These are phyloP conservation scores for Dendropsophus ebraccatus DNA, from an alignment of 2,113 vertebrate species.

Conservation along the genomic window DNA sequence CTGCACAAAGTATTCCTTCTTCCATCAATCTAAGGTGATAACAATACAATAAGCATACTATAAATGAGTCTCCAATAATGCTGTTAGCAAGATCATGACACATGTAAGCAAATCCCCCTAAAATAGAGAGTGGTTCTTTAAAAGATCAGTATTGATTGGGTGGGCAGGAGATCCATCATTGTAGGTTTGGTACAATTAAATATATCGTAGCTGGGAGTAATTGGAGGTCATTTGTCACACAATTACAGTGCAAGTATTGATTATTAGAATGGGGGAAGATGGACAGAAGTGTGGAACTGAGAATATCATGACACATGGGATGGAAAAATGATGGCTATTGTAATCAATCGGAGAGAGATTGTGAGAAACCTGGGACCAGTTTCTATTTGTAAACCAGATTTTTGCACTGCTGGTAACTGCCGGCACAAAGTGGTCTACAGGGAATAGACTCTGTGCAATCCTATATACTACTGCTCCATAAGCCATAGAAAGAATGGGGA, in stretches of 20 bases:
- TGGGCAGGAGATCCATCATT: slow-evolving; percentile 6
- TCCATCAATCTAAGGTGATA: not conserved
- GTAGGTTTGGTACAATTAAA: not conserved
- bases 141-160: slow-evolving; percentile 12
- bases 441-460: not conserved
- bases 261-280: not conserved
- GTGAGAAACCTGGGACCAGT: not conserved
- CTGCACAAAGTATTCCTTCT: too few relatives aligned
- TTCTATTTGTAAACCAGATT: not conserved
- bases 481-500: not conserved
- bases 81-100: slow-evolving; percentile 1
- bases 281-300: slow-evolving; percentile 12
- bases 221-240: not conserved
- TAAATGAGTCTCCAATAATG: slow-evolving; percentile 15
- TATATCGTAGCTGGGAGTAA: not conserved
- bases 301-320: slow-evolving; percentile 2
- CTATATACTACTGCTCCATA: not conserved
- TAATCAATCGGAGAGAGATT: not conserved
- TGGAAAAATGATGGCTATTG: not conserved
- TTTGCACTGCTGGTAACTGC: not conserved
- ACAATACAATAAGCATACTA: slow-evolving; percentile 2
- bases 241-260: slow-evolving; percentile 11
- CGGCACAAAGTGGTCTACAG: not conserved
- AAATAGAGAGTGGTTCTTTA: not conserved
- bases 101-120: not conserved